These are phyloP conservation scores for Pentalonia nigronervosa DNA, from an alignment of 1,140 invertebrate species.

Conservation along the genomic window DNA sequence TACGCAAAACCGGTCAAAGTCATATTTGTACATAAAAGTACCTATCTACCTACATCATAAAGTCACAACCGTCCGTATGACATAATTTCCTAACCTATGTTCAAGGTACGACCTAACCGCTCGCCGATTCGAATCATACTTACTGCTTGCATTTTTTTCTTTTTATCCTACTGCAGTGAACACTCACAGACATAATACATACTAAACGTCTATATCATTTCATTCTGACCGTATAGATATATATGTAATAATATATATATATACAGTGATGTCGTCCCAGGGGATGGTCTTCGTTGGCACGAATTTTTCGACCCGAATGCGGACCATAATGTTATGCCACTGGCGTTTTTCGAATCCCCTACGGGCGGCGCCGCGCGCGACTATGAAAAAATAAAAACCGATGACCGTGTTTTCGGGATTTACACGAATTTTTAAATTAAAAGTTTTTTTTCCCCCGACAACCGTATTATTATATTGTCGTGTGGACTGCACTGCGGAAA, in stretches of 20 bases:
- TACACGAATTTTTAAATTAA: constrained; percentile 26
- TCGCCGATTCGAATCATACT: not conserved
- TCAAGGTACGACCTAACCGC: not conserved
- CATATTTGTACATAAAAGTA: too few relatives aligned
- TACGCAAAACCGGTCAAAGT: not conserved
- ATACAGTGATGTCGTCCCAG: not conserved
- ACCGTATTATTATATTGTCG: not conserved
- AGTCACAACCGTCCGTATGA: too few relatives aligned
- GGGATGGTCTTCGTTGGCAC: not conserved
- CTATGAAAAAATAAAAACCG: not conserved
- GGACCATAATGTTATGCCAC: not conserved
- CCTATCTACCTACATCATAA: too few relatives aligned
- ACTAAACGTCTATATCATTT: constrained; percentile 21
- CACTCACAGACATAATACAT: not conserved
- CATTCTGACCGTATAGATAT: not conserved
- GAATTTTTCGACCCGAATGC: not conserved
- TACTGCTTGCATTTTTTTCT: not conserved
- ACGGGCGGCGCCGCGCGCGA: not conserved
- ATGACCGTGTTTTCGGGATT: constrained; percentile 9
- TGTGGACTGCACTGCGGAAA: not conserved
- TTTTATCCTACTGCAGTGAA: not conserved
- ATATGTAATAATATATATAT: not conserved
- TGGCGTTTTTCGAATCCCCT: constrained; percentile 7
- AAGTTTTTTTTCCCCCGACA: not conserved
- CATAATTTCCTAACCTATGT: too few relatives aligned